phyloP scores from a whole-genome alignment of 2,797 vertebrate species.

The Trichosurus vulpecula region DNA sequence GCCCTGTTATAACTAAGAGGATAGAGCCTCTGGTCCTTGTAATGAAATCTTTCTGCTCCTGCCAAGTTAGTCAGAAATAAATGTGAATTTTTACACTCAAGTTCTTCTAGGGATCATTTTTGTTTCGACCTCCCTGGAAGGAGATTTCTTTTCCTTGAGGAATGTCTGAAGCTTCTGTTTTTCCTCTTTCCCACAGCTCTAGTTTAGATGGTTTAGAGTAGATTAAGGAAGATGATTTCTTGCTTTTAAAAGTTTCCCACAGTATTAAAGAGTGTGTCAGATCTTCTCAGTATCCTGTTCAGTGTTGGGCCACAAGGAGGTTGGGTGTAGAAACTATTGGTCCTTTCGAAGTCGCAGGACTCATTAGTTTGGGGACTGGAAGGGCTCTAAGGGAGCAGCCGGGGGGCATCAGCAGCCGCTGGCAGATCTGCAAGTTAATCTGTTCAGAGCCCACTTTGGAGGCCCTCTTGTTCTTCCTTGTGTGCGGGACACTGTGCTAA shows the following conservation, averaged over 20 bases:
- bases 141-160: background rate
- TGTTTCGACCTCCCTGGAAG: background rate
- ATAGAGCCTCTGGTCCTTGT: background rate
- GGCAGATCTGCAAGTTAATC: background rate
- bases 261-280: background rate
- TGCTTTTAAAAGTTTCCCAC: background rate
- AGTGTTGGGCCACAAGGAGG: too few relatives aligned
- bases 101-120: background rate
- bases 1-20: background rate
- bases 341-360: background rate
- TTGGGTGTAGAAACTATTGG: background rate
- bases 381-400: background rate
- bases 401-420: too few relatives aligned
- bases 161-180: background rate
- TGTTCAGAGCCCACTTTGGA: background rate
- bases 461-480: background rate
- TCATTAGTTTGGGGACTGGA: background rate
- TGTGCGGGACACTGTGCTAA: background rate
- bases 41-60: background rate
- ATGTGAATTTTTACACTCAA: background rate
- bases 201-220: background rate
- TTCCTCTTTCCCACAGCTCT: background rate
- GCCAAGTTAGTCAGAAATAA: background rate
- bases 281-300: background rate
- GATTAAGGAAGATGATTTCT: background rate